These are phyloP conservation scores for Xiphophorus birchmanni DNA, from an alignment of 2,797 vertebrate genomes.

Conservation along the genomic window DNA sequence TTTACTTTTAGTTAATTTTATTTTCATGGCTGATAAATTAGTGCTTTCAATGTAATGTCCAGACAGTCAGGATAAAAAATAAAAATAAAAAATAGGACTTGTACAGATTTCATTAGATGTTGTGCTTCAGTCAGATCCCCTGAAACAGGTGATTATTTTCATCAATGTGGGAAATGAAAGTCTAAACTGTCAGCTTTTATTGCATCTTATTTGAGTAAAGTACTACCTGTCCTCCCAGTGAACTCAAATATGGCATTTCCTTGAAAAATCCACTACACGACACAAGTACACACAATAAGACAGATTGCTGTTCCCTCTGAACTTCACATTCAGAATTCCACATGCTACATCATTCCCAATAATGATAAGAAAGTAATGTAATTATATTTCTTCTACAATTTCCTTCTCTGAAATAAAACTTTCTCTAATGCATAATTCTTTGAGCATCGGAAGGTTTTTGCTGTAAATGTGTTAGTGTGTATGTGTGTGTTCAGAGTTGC, in stretches of 20 bases:
- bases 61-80: neutral
- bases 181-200: constrained; percentile 65
- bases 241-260: constrained; percentile 71
- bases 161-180: constrained; percentile 58
- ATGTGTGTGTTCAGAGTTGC: constrained; percentile 26
- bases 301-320: constrained; percentile 45
- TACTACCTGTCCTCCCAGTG: constrained; percentile 73
- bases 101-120: constrained; percentile 42
- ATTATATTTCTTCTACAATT: constrained; percentile 45
- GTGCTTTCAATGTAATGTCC: constrained; percentile 22
- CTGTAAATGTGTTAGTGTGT: constrained; percentile 14
- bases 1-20: constrained; percentile 2
- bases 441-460: constrained; percentile 34
- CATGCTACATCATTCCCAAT: constrained; percentile 37
- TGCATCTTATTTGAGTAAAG: constrained; percentile 72
- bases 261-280: constrained; percentile 42
- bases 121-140: constrained; percentile 22
- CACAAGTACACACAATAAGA: constrained; percentile 35
- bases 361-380: constrained; percentile 44
- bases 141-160: constrained; percentile 59
- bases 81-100: neutral
- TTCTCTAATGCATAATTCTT: constrained; percentile 28
- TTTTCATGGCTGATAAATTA: constrained; percentile 25
- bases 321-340: constrained; percentile 51
- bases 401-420: constrained; percentile 11